Percentiles rank a stretch among this genome's conserved stretches.
These are phyloP conservation scores for Catharus fuscescens DNA, from an alignment of 2,113 vertebrate species.

Conservation along the genomic window DNA sequence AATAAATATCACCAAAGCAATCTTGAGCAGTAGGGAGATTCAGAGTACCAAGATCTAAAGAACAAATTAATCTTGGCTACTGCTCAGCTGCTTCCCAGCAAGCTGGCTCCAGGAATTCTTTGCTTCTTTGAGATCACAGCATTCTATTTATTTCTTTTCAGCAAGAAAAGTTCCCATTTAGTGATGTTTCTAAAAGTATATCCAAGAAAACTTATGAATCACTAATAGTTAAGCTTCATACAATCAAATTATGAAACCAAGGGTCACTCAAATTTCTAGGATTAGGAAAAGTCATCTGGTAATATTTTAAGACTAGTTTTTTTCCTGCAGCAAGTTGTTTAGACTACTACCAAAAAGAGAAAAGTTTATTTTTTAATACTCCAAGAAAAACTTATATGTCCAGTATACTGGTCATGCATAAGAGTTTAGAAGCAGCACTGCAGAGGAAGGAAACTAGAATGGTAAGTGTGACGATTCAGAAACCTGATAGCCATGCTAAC, in stretches of 20 bases:
- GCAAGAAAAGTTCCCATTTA: neutral
- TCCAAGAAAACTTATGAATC: constrained; percentile 5
- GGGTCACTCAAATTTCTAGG: neutral
- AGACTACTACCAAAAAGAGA: neutral
- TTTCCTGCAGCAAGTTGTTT: neutral
- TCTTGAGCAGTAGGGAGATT: neutral
- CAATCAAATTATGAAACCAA: neutral
- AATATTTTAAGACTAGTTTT: neutral
- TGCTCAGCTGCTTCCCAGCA: neutral
- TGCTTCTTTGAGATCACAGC: neutral
- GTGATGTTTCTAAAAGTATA: neutral
- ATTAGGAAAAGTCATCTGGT: neutral
- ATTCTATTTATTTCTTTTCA: neutral
- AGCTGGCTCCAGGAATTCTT: neutral
- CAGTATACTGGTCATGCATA: neutral
- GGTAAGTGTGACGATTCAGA: neutral
- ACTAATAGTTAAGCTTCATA: neutral
- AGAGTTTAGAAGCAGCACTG: neutral
- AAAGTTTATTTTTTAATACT: neutral
- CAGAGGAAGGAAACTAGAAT: neutral
- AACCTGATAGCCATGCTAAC: neutral
- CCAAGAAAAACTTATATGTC: neutral
- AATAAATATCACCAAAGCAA: neutral
- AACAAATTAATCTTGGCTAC: neutral
- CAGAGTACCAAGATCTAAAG: neutral